Conservation (phyloP, 2,888 invertebrate genomes). For the Gandaritis pyraliata region DNA sequence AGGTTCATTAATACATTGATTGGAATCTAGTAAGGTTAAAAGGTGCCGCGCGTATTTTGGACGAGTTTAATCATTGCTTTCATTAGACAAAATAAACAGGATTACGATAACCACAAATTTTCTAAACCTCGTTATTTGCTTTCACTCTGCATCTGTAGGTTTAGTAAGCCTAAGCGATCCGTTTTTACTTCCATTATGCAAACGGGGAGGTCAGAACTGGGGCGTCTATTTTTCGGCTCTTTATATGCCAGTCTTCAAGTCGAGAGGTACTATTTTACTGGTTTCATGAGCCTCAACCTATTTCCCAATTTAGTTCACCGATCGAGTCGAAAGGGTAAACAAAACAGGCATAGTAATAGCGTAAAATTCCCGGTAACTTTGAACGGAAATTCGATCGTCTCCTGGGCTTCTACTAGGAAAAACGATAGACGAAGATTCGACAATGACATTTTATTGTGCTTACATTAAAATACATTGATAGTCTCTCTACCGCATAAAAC, state of each 20-base stretch:
- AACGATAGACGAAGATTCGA: no score
- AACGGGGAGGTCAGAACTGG: conserved; percentile 27
- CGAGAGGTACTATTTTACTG: conserved; percentile 22
- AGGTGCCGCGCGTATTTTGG: neutral
- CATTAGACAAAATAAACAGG: conserved; percentile 1
- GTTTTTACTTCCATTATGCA: conserved; percentile 36
- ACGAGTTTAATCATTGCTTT: neutral
- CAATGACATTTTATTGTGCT: no score
- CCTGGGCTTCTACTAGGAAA: neutral
- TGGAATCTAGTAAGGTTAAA: neutral
- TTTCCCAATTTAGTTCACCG: conserved; percentile 25
- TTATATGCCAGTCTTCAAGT: conserved; percentile 28
- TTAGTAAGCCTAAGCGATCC: conserved; percentile 25
- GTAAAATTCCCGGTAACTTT: conserved; percentile 10
- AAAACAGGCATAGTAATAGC: conserved; percentile 17
- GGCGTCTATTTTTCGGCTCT: conserved; percentile 34
- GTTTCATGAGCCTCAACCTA: conserved; percentile 17
- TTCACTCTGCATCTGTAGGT: conserved; percentile 2
- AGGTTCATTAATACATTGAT: no score
- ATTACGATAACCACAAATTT: neutral
- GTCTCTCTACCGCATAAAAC: no score
- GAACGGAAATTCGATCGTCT: conserved; percentile 1
- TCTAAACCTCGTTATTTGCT: conserved; percentile 11
- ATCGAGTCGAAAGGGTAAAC: conserved; percentile 21
- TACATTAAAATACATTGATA: no score